Evolutionary conservation across 2,888 invertebrate genomes (phyloP).

Genomic region (Himalopsyche tibetana): DNA sequence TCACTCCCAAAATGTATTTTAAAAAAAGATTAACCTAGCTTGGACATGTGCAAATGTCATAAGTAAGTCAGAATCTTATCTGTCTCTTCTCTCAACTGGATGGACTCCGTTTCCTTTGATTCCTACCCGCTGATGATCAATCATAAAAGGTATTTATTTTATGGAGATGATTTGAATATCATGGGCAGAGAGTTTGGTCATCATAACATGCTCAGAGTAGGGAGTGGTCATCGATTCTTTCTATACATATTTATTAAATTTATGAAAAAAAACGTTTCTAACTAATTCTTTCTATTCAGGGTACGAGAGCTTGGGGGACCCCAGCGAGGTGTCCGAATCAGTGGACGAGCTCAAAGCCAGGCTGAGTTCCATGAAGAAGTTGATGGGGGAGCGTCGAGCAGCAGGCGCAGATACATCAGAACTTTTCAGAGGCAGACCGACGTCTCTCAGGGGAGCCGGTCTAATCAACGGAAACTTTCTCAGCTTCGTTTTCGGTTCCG

Average conservation of each 20-base stretch:
- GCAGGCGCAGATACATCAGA: conserved; percentile 74
- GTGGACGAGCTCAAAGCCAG: conserved; percentile 89
- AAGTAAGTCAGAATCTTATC: too few species aligned
- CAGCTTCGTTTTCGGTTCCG: conserved; percentile 88
- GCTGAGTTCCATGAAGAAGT: conserved; percentile 86
- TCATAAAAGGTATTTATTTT: too few species aligned
- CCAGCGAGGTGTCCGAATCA: conserved; percentile 78
- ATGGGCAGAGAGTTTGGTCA: too few species aligned
- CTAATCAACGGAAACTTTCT: conserved; percentile 90
- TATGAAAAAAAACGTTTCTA: too few species aligned
- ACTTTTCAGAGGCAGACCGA: conserved; percentile 73
- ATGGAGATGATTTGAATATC: too few species aligned
- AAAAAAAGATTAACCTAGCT: too few species aligned
- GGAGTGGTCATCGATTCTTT: not conserved
- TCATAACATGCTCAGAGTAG: not conserved
- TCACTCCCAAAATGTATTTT: too few species aligned
- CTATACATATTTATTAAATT: not conserved
- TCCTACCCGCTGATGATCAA: too few species aligned
- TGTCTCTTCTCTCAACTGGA: too few species aligned
- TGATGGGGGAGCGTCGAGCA: conserved; percentile 86
- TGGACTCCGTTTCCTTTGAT: too few species aligned
- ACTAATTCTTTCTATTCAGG: conserved; percentile 45
- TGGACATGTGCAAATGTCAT: too few species aligned
- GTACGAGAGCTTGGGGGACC: conserved; percentile 56
- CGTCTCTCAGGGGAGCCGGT: conserved; percentile 76